Conservation (phyloP, 2,888 invertebrate genomes). For the Hirtodrosophila cameraria region DNA sequence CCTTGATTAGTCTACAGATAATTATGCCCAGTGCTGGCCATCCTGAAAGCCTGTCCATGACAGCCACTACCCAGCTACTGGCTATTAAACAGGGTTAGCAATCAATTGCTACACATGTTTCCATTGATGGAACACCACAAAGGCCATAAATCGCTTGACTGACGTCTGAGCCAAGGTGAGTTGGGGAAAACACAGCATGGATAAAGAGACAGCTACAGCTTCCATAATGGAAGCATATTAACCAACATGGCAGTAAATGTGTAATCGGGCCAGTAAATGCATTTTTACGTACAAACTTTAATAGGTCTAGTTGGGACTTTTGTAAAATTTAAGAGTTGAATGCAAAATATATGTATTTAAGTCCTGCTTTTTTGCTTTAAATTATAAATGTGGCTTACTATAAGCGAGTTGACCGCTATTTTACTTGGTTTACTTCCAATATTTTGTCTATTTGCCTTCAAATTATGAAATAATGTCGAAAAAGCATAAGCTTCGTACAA, state of each 20-base stretch:
- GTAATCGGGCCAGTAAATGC: neutral
- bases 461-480: too few species aligned
- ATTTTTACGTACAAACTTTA: conserved; percentile 1
- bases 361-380: too few species aligned
- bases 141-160: conserved; percentile 43
- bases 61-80: conserved; percentile 12
- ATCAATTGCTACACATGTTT: conserved; percentile 60
- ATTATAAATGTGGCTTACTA: too few species aligned
- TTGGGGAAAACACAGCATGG: neutral
- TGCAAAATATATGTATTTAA: too few species aligned
- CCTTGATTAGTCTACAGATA: conserved; percentile 52
- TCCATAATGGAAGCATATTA: conserved; percentile 14
- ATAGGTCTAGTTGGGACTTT: neutral
- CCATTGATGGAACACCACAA: conserved; percentile 45
- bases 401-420: too few species aligned
- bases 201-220: too few species aligned
- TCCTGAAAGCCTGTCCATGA: conserved; percentile 1
- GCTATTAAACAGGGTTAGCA: conserved; percentile 40
- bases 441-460: too few species aligned
- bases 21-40: conserved; percentile 24
- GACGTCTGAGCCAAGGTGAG: neutral
- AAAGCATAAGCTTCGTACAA: too few species aligned
- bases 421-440: too few species aligned
- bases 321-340: too few species aligned
- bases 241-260: neutral